Conservation (phyloP, 2,888 invertebrate genomes). For the Eupithecia tripunctaria region DNA sequence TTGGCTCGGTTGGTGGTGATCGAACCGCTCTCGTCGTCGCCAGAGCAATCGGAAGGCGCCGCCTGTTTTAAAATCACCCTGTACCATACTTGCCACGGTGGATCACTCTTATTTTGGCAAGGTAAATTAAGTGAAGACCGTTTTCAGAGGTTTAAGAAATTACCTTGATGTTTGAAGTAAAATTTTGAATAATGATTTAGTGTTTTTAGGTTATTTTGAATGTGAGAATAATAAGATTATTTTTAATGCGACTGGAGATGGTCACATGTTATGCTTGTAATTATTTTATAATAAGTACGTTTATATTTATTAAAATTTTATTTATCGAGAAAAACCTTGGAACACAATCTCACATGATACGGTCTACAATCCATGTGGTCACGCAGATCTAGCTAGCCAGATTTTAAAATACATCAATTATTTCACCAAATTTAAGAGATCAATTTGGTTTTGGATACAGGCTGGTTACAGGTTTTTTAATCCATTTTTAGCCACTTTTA, state of each 20-base stretch:
- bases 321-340: not conserved
- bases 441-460: not conserved
- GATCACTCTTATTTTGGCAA: conserved; percentile 58
- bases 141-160: not conserved
- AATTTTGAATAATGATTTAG: not conserved
- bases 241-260: not conserved
- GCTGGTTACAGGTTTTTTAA: not conserved
- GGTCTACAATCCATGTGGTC: not conserved
- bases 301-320: not conserved
- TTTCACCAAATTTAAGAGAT: not conserved
- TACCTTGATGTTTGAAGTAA: not conserved
- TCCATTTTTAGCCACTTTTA: not conserved
- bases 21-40: conserved; percentile 90
- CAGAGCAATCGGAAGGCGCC: conserved; percentile 86
- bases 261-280: not conserved
- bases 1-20: conserved; percentile 91
- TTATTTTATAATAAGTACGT: not conserved
- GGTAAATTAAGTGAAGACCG: not conserved
- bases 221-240: not conserved
- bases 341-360: not conserved
- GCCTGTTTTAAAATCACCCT: conserved; percentile 70
- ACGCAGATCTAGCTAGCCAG: not conserved
- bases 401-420: not conserved
- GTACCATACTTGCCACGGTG: conserved; percentile 38
- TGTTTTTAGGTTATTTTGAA: not conserved